phyloP scores from a whole-genome alignment of 2,113 vertebrate species.

The Pterocles gutturalis region DNA sequence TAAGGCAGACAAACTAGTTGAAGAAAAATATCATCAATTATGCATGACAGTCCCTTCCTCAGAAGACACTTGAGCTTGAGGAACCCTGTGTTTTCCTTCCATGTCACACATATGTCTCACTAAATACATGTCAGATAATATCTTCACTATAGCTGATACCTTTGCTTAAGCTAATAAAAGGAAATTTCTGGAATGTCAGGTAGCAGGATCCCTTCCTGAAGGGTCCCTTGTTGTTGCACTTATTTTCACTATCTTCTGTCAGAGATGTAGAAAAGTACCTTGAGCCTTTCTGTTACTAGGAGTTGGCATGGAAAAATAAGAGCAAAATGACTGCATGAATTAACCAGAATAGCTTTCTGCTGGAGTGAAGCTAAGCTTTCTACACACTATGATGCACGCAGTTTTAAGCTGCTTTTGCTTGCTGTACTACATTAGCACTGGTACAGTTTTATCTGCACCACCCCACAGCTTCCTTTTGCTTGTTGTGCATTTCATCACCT shows the following conservation, averaged over 20 bases:
- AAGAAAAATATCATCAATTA: neutral
- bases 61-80: neutral
- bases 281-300: neutral
- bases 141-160: neutral
- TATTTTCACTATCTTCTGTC: neutral
- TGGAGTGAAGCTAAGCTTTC: neutral
- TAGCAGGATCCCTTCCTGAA: neutral
- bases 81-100: neutral
- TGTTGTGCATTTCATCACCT: neutral
- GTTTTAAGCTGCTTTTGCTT: neutral
- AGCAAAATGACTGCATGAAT: neutral
- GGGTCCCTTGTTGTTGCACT: neutral
- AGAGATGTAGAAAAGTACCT: neutral
- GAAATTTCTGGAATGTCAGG: neutral
- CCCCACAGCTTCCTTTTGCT: neutral
- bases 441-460: neutral
- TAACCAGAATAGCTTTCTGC: neutral
- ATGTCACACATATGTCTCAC: neutral
- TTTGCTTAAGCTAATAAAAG: neutral
- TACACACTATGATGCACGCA: neutral
- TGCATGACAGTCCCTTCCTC: neutral
- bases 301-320: neutral
- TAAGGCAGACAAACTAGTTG: neutral
- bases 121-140: neutral
- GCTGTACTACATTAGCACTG: neutral